Conservation (phyloP, 2,113 vertebrate genomes). For the Lophius piscatorius region DNA sequence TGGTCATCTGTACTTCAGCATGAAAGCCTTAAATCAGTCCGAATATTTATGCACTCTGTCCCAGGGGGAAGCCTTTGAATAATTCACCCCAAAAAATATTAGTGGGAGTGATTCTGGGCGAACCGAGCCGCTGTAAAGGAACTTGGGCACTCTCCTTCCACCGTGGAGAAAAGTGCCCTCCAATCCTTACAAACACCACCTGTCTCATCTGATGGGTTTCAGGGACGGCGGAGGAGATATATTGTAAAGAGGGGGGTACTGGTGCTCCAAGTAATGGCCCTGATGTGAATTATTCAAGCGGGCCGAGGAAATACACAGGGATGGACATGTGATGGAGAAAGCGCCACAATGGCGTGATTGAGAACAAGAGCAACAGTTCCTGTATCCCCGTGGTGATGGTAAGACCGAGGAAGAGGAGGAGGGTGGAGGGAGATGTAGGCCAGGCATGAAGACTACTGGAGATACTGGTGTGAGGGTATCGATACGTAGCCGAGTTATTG, state of each 20-base stretch:
- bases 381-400: slow-evolving; percentile 14
- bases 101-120: slow-evolving; percentile 39
- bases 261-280: slow-evolving; percentile 58
- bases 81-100: slow-evolving; percentile 60
- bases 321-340: slow-evolving; percentile 49
- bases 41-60: slow-evolving; percentile 44
- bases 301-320: slow-evolving; percentile 54
- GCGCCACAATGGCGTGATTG: slow-evolving; percentile 56
- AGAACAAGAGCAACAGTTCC: slow-evolving; percentile 35
- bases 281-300: slow-evolving; percentile 77
- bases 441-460: slow-evolving; percentile 8
- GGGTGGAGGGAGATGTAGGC: not conserved
- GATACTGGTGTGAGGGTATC: not conserved
- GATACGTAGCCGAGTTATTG: slow-evolving; percentile 11
- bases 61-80: slow-evolving; percentile 50
- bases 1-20: slow-evolving; percentile 37
- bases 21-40: slow-evolving; percentile 39
- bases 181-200: slow-evolving; percentile 54
- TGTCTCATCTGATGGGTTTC: slow-evolving; percentile 55
- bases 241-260: slow-evolving; percentile 26
- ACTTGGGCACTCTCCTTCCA: slow-evolving; percentile 25
- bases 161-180: slow-evolving; percentile 7
- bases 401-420: slow-evolving; percentile 1
- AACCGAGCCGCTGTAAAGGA: slow-evolving; percentile 26
- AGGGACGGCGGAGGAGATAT: slow-evolving; percentile 23